These are phyloP conservation scores for Emydura subglobosa DNA, from an alignment of 2,113 vertebrate genomes.

Conservation along the genomic window DNA sequence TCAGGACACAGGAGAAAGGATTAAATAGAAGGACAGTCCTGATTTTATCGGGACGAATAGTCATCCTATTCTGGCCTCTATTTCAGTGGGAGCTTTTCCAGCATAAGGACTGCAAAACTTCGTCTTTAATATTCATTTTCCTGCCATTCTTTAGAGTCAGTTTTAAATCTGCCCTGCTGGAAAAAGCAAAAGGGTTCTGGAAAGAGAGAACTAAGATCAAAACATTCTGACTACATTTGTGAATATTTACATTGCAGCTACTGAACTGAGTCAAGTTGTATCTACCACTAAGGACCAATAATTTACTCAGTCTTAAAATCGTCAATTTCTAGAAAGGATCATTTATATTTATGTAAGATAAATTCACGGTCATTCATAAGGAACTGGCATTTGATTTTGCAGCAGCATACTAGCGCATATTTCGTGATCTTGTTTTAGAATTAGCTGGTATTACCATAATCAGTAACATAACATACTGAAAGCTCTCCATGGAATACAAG, in stretches of 20 bases:
- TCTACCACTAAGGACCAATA: neutral
- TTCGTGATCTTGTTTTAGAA: neutral
- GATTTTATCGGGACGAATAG: neutral
- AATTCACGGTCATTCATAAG: neutral
- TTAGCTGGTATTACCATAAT: neutral
- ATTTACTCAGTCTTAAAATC: neutral
- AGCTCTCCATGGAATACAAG: neutral
- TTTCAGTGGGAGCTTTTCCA: neutral
- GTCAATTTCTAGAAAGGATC: neutral
- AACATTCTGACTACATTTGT: neutral
- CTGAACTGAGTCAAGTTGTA: neutral
- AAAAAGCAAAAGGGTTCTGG: neutral
- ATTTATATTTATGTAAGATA: neutral
- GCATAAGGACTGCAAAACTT: neutral
- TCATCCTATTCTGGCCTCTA: neutral
- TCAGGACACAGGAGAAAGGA: too few species aligned
- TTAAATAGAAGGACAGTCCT: too few species aligned
- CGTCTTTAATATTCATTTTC: accelerated
- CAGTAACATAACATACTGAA: neutral
- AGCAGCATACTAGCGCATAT: neutral
- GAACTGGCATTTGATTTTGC: neutral
- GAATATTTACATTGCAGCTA: neutral
- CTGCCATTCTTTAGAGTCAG: too few species aligned
- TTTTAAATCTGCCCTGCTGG: accelerated
- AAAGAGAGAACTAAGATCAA: neutral